phyloP scores from a whole-genome alignment of 2,888 invertebrate species.

The Nymphalis urticae region DNA sequence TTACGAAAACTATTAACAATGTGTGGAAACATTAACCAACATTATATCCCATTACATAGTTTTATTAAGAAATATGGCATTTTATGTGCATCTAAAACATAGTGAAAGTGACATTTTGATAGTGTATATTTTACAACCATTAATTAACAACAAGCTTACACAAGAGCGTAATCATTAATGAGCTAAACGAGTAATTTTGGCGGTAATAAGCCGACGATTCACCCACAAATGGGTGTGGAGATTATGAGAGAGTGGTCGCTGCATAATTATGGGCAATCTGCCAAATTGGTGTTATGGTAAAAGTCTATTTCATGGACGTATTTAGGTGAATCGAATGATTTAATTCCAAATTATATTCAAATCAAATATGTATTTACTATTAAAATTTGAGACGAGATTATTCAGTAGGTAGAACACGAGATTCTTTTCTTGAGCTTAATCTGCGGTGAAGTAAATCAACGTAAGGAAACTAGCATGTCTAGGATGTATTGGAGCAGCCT shows the following conservation, averaged over 20 bases:
- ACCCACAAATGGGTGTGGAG: slow-evolving; percentile 24
- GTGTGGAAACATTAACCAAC: not conserved
- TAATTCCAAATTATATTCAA: not conserved
- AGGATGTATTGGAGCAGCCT: too few relatives aligned
- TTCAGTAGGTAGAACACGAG: too few relatives aligned
- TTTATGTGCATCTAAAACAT: not conserved
- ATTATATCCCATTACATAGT: not conserved
- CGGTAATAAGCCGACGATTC: slow-evolving; percentile 25
- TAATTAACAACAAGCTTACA: slow-evolving; percentile 11
- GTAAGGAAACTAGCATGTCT: too few relatives aligned
- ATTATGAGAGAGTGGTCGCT: slow-evolving; percentile 21
- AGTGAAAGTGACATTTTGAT: not conserved
- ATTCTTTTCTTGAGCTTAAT: too few relatives aligned
- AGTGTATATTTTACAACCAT: not conserved
- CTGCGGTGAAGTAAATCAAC: too few relatives aligned
- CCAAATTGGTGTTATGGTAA: slow-evolving; percentile 23
- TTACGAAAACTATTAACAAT: too few relatives aligned
- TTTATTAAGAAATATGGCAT: not conserved
- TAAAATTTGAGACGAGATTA: too few relatives aligned
- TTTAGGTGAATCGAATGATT: slow-evolving; percentile 27
- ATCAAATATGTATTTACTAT: too few relatives aligned
- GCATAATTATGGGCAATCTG: slow-evolving; percentile 24
- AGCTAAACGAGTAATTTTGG: slow-evolving; percentile 26
- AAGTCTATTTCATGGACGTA: slow-evolving; percentile 5
- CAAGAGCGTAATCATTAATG: slow-evolving; percentile 14